Evolutionary conservation across 2,797 vertebrate species (phyloP).

Genomic region (Xenopus petersii): DNA sequence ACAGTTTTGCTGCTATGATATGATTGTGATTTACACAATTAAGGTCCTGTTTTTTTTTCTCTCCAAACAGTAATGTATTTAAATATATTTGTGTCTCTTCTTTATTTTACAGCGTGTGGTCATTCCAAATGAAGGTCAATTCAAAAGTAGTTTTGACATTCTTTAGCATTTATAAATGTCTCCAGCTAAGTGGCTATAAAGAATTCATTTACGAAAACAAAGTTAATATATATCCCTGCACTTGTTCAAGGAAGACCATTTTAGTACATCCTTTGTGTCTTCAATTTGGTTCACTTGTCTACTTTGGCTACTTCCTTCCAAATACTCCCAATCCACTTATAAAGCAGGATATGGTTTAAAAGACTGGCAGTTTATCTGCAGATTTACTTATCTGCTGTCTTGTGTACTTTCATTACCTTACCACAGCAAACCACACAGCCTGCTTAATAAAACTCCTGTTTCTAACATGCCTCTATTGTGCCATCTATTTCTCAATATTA

Average conservation of each 20-base stretch:
- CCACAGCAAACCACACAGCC: slow-evolving; percentile 17
- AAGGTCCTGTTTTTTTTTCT: too few relatives aligned
- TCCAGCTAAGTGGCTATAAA: slow-evolving; percentile 20
- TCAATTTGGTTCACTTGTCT: neutral
- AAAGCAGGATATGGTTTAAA: slow-evolving; percentile 27
- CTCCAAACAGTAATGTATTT: too few relatives aligned
- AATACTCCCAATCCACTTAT: slow-evolving; percentile 24
- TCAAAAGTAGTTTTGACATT: slow-evolving; percentile 5
- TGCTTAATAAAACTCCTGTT: too few relatives aligned
- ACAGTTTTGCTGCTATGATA: too few relatives aligned
- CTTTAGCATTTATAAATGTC: slow-evolving; percentile 12
- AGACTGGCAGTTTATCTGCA: slow-evolving; percentile 15
- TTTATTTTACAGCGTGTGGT: neutral
- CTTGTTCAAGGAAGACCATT: slow-evolving; percentile 6
- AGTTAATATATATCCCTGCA: slow-evolving; percentile 7
- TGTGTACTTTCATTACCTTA: slow-evolving; percentile 24
- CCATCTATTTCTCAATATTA: too few relatives aligned
- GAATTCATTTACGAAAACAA: slow-evolving; percentile 15
- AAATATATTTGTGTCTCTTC: neutral
- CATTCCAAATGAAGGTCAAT: slow-evolving; percentile 4
- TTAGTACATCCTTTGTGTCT: slow-evolving; percentile 30
- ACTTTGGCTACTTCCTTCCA: slow-evolving; percentile 28
- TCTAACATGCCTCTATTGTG: too few relatives aligned
- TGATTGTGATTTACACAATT: too few relatives aligned
- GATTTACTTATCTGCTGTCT: slow-evolving; percentile 23